Evolutionary conservation across 2,888 invertebrate species (phyloP).

Genomic region (Diplazon laetatorius): DNA sequence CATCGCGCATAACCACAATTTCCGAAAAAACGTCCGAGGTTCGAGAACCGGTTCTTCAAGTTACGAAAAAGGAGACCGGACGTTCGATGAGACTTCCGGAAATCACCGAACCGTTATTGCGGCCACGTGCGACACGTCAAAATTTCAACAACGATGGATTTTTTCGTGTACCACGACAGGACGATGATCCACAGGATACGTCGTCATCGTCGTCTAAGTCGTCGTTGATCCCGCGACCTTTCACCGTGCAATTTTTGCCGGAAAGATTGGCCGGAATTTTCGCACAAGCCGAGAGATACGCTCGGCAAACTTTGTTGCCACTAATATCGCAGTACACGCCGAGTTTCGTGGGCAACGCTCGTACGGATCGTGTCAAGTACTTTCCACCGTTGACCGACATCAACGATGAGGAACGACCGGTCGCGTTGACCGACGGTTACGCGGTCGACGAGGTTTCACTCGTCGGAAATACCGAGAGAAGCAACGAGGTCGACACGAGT

Average conservation of each 20-base stretch:
- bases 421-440: background rate
- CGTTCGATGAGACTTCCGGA: conserved; percentile 82
- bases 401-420: conserved; percentile 34
- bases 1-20: conserved; percentile 22
- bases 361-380: conserved; percentile 85
- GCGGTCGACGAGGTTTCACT: background rate
- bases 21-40: conserved; percentile 84
- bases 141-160: conserved; percentile 74
- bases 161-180: conserved; percentile 66
- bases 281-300: conserved; percentile 92
- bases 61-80: conserved; percentile 81
- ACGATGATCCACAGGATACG: conserved; percentile 79
- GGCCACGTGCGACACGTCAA: conserved; percentile 83
- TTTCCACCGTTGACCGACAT: conserved; percentile 85
- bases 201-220: conserved; percentile 71
- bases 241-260: conserved; percentile 91
- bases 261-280: conserved; percentile 90
- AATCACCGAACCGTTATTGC: conserved; percentile 87
- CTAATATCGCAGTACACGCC: conserved; percentile 92
- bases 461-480: conserved; percentile 36
- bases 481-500: conserved; percentile 48
- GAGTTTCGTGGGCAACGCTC: conserved; percentile 83
- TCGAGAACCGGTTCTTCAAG: conserved; percentile 87
- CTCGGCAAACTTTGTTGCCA: conserved; percentile 89
- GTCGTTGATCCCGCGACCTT: conserved; percentile 40